Conservation (phyloP, 2,113 vertebrate genomes). For the Tragelaphus imberbis region DNA sequence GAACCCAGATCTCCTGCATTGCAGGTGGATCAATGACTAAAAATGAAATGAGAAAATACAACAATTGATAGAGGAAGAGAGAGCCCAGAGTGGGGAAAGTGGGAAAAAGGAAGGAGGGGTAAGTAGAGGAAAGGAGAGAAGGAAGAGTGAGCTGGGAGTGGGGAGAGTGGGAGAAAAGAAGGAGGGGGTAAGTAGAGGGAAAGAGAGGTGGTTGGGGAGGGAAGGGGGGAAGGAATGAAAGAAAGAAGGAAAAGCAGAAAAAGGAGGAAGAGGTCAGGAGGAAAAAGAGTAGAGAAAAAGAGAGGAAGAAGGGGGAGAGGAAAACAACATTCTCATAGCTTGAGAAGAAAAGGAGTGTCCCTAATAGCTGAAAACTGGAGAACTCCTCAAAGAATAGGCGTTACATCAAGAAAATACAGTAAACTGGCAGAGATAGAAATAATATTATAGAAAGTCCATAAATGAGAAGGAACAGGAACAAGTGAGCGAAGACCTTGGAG, state of each 20-base stretch:
- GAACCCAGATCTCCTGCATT: too few relatives aligned
- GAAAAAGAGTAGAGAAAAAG: background rate
- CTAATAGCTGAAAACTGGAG: background rate
- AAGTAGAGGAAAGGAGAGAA: too few relatives aligned
- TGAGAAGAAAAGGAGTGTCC: background rate
- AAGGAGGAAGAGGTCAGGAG: background rate
- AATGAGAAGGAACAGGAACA: background rate
- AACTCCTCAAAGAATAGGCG: fast-evolving
- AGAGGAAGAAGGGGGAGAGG: background rate
- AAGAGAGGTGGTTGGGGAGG: too few relatives aligned
- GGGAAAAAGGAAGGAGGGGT: too few relatives aligned
- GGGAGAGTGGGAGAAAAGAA: too few relatives aligned
- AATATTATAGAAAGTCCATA: background rate
- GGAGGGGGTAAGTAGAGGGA: too few relatives aligned
- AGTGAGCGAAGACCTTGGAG: background rate
- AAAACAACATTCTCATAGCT: background rate
- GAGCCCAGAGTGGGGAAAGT: too few relatives aligned
- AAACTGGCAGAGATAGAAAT: background rate
- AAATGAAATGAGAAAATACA: background rate
- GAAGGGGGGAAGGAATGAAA: background rate
- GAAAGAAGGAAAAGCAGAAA: background rate
- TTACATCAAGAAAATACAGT: background rate
- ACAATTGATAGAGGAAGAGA: background rate
- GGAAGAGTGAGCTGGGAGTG: fast-evolving
- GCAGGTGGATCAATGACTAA: background rate